These are phyloP conservation scores for Syngnathus scovelli DNA, from an alignment of 2,113 vertebrate species.

Conservation along the genomic window DNA sequence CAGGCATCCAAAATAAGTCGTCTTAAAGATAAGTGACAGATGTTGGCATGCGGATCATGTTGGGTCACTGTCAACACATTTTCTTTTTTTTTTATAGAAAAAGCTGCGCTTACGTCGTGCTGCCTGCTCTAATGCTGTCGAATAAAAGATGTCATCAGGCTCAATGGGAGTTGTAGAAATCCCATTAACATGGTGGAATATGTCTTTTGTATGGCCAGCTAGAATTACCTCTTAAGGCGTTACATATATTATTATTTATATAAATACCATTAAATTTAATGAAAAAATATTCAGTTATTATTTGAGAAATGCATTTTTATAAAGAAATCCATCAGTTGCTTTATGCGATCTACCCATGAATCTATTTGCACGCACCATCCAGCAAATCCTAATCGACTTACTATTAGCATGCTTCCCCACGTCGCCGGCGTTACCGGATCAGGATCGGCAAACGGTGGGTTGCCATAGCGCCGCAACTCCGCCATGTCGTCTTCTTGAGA, in stretches of 20 bases:
- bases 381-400: background rate
- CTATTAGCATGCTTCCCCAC: background rate
- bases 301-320: background rate
- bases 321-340: background rate
- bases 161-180: conserved; percentile 22
- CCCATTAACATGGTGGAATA: conserved; percentile 34
- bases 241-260: background rate
- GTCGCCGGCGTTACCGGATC: background rate
- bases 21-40: conserved; percentile 14
- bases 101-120: conserved; percentile 3
- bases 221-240: background rate
- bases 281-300: too few species aligned
- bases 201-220: conserved; percentile 36
- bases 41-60: conserved; percentile 1
- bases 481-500: background rate
- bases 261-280: too few species aligned
- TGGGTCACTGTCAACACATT: conserved; percentile 17
- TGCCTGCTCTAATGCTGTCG: conserved; percentile 13
- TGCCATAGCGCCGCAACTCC: conserved; percentile 4
- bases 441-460: background rate
- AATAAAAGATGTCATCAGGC: conserved; percentile 33
- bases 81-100: background rate
- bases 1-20: background rate
- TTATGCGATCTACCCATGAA: background rate
- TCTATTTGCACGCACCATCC: background rate